A percentile compares a stretch with the other conserved stretches of the same genome.
Evolutionary conservation across 2,797 vertebrate species (phyloP).

Genomic region (Rachycentron canadum): DNA sequence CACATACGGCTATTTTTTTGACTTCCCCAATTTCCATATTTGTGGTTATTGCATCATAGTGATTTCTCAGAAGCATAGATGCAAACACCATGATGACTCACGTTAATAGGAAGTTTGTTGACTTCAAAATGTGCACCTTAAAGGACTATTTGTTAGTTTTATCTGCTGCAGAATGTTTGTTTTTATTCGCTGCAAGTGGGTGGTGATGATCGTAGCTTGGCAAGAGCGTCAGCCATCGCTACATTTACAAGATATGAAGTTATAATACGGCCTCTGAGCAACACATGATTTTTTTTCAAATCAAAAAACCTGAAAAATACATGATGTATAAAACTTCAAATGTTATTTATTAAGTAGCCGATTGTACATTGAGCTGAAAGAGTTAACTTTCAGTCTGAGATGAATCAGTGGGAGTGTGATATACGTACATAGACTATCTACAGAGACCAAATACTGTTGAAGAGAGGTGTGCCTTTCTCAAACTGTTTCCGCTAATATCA

Average conservation of each 20-base stretch:
- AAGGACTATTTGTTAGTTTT: too few relatives aligned
- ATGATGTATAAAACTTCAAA: background rate
- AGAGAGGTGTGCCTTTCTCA: background rate
- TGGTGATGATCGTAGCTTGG: too few relatives aligned
- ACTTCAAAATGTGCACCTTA: background rate
- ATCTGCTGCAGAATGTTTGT: too few relatives aligned
- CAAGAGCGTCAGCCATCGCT: too few relatives aligned
- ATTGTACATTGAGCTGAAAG: background rate
- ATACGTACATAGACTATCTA: background rate
- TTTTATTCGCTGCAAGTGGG: too few relatives aligned
- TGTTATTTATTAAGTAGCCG: background rate
- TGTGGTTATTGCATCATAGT: background rate
- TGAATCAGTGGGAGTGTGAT: background rate
- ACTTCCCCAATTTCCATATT: background rate
- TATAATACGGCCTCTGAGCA: too few relatives aligned
- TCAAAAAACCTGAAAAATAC: background rate
- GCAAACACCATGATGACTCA: constrained; percentile 5
- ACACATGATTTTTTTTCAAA: too few relatives aligned
- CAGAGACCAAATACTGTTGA: background rate
- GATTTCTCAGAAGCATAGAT: background rate
- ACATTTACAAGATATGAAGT: too few relatives aligned
- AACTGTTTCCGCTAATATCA: background rate
- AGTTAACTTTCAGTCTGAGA: background rate
- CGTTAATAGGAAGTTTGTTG: background rate
- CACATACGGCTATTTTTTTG: constrained; percentile 3